Evolutionary conservation across 2,113 vertebrate genomes (phyloP).

Genomic region (Hassar affinis): DNA sequence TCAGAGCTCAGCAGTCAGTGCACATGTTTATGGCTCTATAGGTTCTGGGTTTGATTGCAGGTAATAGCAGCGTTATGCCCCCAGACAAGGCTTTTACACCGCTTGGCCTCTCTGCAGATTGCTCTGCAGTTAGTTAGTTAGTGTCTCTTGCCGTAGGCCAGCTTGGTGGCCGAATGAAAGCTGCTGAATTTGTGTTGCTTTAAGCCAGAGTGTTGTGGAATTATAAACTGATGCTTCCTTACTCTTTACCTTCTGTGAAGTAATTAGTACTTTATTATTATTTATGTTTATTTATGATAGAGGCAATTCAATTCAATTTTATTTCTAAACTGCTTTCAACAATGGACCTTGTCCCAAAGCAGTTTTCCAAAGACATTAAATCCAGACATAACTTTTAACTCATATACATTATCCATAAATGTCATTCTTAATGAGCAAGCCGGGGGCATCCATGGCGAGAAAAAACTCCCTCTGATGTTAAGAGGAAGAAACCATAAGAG

Average conservation of each 20-base stretch:
- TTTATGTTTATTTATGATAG: not conserved
- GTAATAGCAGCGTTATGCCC: slow-evolving; percentile 42
- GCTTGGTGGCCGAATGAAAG: not conserved
- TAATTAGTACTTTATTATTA: not conserved
- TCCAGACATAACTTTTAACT: no score
- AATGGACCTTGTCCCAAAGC: no score
- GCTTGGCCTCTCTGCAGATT: not conserved
- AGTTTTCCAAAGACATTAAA: no score
- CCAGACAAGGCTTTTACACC: not conserved
- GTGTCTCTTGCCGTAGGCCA: not conserved
- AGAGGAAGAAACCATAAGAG: no score
- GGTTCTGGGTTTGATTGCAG: slow-evolving; percentile 32
- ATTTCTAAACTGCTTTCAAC: no score
- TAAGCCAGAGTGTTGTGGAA: not conserved
- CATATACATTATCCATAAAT: no score
- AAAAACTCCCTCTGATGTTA: no score
- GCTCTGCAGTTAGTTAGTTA: not conserved
- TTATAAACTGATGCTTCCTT: not conserved
- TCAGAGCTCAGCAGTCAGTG: not conserved
- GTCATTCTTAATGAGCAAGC: no score
- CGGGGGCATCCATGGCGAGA: no score
- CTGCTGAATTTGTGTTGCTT: not conserved
- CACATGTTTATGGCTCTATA: slow-evolving; percentile 12
- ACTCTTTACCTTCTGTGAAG: no score
- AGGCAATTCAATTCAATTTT: no score